Evolutionary conservation across 2,113 vertebrate species (phyloP).

Genomic region (Dicentrarchus labrax): DNA sequence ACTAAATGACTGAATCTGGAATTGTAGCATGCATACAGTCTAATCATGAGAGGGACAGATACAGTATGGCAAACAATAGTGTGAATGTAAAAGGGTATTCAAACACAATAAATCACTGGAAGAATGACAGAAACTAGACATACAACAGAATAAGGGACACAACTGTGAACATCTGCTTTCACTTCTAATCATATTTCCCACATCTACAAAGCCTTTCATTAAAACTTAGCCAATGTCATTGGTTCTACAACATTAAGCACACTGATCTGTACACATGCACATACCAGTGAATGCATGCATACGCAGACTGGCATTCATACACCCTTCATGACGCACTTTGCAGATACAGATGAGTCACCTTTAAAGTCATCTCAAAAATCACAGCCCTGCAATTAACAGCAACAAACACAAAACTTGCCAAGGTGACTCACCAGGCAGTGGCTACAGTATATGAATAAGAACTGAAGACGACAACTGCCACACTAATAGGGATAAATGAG

Average conservation of each 20-base stretch:
- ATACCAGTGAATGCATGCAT: background rate
- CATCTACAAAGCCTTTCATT: constrained; percentile 3
- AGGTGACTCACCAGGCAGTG: constrained; percentile 8
- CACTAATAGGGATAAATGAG: background rate
- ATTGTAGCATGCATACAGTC: background rate
- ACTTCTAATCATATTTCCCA: constrained; percentile 9
- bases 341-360: constrained; percentile 41
- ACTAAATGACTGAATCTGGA: background rate
- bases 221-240: background rate
- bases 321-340: background rate
- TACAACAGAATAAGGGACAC: background rate
- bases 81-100: background rate
- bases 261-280: background rate
- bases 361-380: constrained; percentile 31
- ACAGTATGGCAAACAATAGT: background rate
- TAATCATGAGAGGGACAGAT: background rate
- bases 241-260: background rate
- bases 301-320: background rate
- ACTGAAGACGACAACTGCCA: background rate
- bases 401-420: constrained; percentile 16
- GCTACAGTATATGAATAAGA: constrained; percentile 13
- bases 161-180: background rate
- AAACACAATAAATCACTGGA: constrained; percentile 5
- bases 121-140: constrained; percentile 11
- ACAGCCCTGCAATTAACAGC: constrained; percentile 17